phyloP scores from a whole-genome alignment of 2,113 vertebrate genomes.

The Apistogramma diplotaenia region DNA sequence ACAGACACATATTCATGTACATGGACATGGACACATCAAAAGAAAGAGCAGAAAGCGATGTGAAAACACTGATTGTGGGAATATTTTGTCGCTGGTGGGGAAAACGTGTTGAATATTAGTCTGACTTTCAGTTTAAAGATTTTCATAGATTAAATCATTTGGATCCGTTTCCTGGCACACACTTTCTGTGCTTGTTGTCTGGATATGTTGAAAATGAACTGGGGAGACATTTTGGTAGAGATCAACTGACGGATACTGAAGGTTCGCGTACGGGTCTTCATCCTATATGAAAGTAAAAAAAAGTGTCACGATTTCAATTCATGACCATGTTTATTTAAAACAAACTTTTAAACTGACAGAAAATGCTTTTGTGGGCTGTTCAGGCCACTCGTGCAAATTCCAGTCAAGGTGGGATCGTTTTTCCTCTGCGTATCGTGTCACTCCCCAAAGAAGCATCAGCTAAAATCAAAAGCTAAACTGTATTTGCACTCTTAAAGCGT shows the following conservation, averaged over 20 bases:
- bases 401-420: too few species aligned
- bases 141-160: background rate
- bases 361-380: background rate
- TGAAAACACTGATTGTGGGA: too few species aligned
- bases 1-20: background rate
- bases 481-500: fast-evolving
- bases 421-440: background rate
- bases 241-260: background rate
- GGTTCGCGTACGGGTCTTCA: background rate
- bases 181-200: background rate
- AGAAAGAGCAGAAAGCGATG: background rate
- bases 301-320: too few species aligned
- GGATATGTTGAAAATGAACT: fast-evolving
- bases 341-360: background rate
- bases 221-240: background rate
- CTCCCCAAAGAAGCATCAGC: background rate
- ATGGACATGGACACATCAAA: too few species aligned
- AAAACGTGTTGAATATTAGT: background rate
- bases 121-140: background rate
- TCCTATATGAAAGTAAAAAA: background rate
- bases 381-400: too few species aligned
- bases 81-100: background rate
- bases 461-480: background rate
- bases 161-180: background rate
- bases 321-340: too few species aligned